Evolutionary conservation across 2,113 vertebrate genomes (phyloP).

Genomic region (Eublepharis macularius): DNA sequence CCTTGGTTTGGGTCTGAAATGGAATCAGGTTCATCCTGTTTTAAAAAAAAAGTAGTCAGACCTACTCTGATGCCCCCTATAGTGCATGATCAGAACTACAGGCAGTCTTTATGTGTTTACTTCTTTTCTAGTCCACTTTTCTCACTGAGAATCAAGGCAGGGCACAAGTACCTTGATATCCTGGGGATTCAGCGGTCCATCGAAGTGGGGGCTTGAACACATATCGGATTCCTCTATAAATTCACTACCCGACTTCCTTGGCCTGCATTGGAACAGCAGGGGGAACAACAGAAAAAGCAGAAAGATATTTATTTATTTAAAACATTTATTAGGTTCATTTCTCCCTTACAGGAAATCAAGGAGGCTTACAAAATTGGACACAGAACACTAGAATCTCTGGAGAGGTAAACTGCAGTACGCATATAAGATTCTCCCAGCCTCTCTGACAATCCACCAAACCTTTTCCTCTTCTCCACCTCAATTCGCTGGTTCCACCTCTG

Average conservation of each 20-base stretch:
- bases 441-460: background rate
- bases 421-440: background rate
- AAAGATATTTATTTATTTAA: too few relatives aligned
- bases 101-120: too few relatives aligned
- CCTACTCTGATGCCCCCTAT: background rate
- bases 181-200: conserved; percentile 60
- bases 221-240: conserved; percentile 81
- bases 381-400: too few relatives aligned
- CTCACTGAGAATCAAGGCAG: too few relatives aligned
- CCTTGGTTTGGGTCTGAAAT: conserved; percentile 81
- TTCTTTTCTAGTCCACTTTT: too few relatives aligned
- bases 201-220: conserved; percentile 80
- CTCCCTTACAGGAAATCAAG: too few relatives aligned
- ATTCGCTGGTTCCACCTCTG: too few relatives aligned
- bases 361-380: too few relatives aligned
- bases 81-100: background rate
- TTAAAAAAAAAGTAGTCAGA: conserved; percentile 40
- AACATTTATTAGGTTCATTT: too few relatives aligned
- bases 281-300: background rate
- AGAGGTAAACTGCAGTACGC: too few relatives aligned
- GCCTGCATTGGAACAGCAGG: conserved; percentile 58
- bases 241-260: conserved; percentile 76
- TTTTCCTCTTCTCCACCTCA: background rate
- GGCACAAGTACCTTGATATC: conserved; percentile 48
- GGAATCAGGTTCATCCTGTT: conserved; percentile 55